Evolutionary conservation across 2,113 vertebrate species (phyloP), one percentile per base, ranked within the genome.

Genomic region (Tinamus guttatus): DNA sequence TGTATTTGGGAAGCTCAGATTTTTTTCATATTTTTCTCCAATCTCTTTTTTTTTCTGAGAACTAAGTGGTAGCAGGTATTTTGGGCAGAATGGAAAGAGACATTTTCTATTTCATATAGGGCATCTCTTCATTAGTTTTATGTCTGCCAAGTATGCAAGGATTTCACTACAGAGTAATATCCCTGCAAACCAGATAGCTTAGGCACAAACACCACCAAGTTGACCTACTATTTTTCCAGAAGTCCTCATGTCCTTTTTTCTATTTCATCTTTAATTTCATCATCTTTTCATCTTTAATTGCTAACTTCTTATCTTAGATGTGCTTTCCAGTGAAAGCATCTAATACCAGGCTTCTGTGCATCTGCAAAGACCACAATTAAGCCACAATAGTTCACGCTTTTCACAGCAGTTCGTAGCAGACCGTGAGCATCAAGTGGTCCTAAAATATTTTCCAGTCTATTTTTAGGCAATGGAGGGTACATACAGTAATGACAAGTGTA

Each of bases 361-460:
- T 67, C 16, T 73, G 34, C 25, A 62, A 85, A 59, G 49, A 36
- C 27, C 30, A 76, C 43, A 87, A 87, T 69, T 68, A 92, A 84
- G 68, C 41, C 41, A 78, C 41, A 79, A 58, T 27, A 73, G 27
- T 27, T 85, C 79, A 25, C 16, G 3, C 41, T 69, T 64, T 84
- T 27, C 80, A 32, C 52, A 73, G 83, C 54, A 81, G 28, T 51
- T 93, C 32, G 14, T 13, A 85, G 85, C 41, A 81, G 68, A 75
- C 43, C 9, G 1, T 17, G 34, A 81, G 47, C 38, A n/a, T 86
- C 49, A 79, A 71, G 52, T 28, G 83, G 19, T 81, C 80, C 5
- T 30, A 78, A 93, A 94, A 92, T 93, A 92, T 91, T 95, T 94
- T 93, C 77, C 58, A n/a, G 71, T 71, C 58, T 96, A 86, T 96